Conservation (phyloP, 1,140 invertebrate genomes). For the Cyclina sinensis region DNA sequence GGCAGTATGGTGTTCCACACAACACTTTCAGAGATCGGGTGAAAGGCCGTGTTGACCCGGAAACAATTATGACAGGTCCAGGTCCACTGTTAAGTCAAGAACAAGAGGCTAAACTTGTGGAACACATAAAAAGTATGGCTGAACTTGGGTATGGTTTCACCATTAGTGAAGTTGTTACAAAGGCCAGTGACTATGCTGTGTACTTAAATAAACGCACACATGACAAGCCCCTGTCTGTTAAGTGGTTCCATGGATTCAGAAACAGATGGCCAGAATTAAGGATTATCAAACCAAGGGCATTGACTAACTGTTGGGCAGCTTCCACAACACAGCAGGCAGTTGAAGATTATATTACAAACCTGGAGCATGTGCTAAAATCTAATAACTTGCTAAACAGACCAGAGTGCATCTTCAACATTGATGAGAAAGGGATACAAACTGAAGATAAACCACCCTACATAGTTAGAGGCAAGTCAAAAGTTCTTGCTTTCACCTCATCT, state of each 20-base stretch:
- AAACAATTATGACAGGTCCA: slow-evolving; percentile 15
- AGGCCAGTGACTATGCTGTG: slow-evolving; percentile 30
- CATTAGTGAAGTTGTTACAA: too few relatives aligned
- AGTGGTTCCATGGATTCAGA: too few relatives aligned
- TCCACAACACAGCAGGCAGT: too few relatives aligned
- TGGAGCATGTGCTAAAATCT: too few relatives aligned
- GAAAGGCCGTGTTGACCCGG: slow-evolving; percentile 11
- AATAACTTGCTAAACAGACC: background rate
- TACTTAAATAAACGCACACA: slow-evolving; percentile 18
- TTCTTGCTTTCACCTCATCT: slow-evolving; percentile 32
- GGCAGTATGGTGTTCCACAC: too few relatives aligned
- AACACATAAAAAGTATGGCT: too few relatives aligned
- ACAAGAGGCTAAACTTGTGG: too few relatives aligned
- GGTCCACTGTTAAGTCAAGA: slow-evolving; percentile 31
- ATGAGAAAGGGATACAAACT: slow-evolving; percentile 20
- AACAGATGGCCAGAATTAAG: too few relatives aligned
- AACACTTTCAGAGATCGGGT: slow-evolving; percentile 12
- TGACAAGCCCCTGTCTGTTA: too few relatives aligned
- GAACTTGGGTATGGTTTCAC: too few relatives aligned
- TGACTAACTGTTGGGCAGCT: too few relatives aligned
- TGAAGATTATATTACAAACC: slow-evolving; percentile 39
- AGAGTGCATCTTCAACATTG: background rate
- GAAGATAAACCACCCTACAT: slow-evolving; percentile 51
- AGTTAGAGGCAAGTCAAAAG: background rate
- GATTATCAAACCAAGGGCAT: too few relatives aligned